Evolutionary conservation across 2,113 vertebrate species (phyloP).

Genomic region (Indicator maculatus): DNA sequence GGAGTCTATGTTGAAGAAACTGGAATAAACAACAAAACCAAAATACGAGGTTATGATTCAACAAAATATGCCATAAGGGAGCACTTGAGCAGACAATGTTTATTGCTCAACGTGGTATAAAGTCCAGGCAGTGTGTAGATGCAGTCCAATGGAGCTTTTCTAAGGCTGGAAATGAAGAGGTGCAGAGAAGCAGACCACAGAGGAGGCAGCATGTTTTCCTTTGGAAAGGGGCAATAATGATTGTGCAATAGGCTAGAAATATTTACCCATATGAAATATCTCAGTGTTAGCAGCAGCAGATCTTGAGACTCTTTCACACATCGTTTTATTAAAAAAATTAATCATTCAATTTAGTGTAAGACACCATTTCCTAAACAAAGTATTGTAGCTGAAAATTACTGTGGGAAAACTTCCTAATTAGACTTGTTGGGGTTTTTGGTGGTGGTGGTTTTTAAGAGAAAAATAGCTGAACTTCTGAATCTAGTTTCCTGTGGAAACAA

Average conservation of each 20-base stretch:
- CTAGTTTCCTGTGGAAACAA: constrained; percentile 56
- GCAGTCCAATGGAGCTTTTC: background rate
- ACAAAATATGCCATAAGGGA: constrained; percentile 15
- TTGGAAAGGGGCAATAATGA: background rate
- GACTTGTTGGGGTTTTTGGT: background rate
- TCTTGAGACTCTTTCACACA: background rate
- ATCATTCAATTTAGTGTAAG: background rate
- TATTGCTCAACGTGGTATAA: background rate
- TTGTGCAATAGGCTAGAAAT: background rate
- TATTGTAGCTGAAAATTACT: constrained; percentile 15
- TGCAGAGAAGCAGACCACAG: background rate
- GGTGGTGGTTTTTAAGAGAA: background rate
- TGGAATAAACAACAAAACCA: constrained; percentile 33
- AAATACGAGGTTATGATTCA: constrained; percentile 43
- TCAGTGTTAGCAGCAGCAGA: background rate
- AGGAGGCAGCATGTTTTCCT: background rate
- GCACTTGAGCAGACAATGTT: background rate
- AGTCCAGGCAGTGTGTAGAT: background rate
- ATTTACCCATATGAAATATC: background rate
- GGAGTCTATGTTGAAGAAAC: background rate
- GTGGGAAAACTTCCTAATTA: constrained; percentile 19
- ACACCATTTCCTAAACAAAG: background rate
- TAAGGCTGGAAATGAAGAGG: background rate
- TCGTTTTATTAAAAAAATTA: background rate
- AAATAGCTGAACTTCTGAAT: constrained; percentile 36